Conservation (phyloP, 2,113 vertebrate genomes). For the Melanotaenia duboulayi region DNA sequence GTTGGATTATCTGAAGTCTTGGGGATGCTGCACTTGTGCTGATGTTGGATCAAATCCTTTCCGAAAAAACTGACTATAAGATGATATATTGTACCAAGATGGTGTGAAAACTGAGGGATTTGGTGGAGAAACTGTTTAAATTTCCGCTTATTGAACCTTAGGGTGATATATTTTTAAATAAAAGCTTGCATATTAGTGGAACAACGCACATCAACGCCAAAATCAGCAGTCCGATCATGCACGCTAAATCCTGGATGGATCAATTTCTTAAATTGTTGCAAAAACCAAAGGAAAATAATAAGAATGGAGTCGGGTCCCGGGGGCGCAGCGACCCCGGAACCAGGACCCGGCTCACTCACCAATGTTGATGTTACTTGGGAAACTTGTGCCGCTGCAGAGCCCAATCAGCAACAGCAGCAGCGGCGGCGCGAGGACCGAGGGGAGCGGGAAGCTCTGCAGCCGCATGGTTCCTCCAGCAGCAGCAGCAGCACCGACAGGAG, state of each 20-base stretch:
- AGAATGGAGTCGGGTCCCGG: not conserved
- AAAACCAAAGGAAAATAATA: too few species aligned
- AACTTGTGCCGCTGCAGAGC: constrained; percentile 93
- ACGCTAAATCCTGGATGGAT: too few species aligned
- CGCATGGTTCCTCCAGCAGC: constrained; percentile 96
- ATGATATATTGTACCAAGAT: too few species aligned
- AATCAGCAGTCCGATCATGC: too few species aligned
- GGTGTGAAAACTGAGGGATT: too few species aligned
- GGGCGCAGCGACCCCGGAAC: not conserved
- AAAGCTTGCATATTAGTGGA: too few species aligned
- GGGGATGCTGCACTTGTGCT: not conserved
- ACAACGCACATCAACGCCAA: too few species aligned
- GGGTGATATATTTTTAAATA: too few species aligned
- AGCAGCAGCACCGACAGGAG: constrained; percentile 79
- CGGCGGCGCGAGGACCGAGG: constrained; percentile 45
- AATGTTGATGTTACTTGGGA: constrained; percentile 98
- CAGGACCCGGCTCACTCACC: constrained; percentile 89
- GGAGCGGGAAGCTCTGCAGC: constrained; percentile 83
- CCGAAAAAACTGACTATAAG: too few species aligned
- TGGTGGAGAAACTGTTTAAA: too few species aligned
- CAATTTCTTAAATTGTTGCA: not conserved
- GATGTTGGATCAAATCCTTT: too few species aligned
- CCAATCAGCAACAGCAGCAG: constrained; percentile 86
- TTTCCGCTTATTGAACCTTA: too few species aligned
- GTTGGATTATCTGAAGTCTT: not conserved